These are phyloP conservation scores for Miniopterus natalensis DNA, from an alignment of 2,113 vertebrate genomes.

Conservation along the genomic window DNA sequence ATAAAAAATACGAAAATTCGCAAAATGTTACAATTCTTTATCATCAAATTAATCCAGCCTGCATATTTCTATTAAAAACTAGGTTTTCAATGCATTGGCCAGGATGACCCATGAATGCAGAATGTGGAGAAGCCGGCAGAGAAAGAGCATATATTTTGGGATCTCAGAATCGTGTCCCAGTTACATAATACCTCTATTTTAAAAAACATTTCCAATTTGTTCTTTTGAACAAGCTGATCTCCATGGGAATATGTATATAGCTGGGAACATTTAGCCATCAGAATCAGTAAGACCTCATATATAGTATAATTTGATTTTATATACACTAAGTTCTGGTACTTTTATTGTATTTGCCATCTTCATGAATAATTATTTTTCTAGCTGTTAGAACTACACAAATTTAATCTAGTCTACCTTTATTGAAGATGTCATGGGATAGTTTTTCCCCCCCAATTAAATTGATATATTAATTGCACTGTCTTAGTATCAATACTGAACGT, in stretches of 20 bases:
- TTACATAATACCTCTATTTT: conserved; percentile 1
- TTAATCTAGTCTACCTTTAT: conserved; percentile 3
- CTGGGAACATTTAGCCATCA: neutral
- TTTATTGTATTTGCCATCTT: conserved; percentile 28
- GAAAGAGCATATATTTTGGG: neutral
- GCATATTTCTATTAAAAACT: neutral
- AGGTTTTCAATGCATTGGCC: neutral
- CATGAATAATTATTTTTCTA: conserved; percentile 48
- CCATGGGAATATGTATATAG: neutral
- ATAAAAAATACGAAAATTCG: conserved; percentile 5
- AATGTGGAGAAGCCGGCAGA: neutral
- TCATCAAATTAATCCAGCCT: neutral
- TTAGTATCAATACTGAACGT: neutral
- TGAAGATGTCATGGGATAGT: neutral
- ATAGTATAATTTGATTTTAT: conserved; percentile 36
- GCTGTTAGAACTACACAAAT: neutral
- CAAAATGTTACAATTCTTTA: conserved; percentile 1
- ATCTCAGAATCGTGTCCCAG: neutral
- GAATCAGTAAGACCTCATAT: neutral
- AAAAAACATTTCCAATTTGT: conserved; percentile 18
- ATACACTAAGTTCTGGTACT: neutral
- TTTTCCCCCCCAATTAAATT: neutral
- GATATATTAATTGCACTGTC: conserved; percentile 26
- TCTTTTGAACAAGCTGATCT: conserved; percentile 39
- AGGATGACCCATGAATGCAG: neutral